phyloP scores from a whole-genome alignment of 2,888 invertebrate genomes.

The Odontocerum albicorne region DNA sequence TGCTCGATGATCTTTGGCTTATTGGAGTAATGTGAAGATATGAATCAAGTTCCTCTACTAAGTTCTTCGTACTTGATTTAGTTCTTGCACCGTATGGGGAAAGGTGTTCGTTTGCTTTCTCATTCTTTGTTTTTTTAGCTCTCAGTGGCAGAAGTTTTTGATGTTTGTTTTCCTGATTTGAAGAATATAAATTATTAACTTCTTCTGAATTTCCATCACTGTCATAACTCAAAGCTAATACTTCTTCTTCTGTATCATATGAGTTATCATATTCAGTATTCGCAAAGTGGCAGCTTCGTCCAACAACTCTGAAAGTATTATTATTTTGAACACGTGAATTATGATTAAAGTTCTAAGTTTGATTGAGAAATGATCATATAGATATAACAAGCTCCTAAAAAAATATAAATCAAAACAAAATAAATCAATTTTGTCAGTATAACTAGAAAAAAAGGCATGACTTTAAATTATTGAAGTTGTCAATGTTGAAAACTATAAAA shows the following conservation, averaged over 20 bases:
- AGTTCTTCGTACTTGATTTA: slow-evolving; percentile 19
- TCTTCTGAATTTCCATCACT: slow-evolving; percentile 16
- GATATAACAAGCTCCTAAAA: too few species aligned
- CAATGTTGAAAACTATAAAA: too few species aligned
- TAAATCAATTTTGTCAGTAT: too few species aligned
- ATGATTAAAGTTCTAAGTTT: too few species aligned
- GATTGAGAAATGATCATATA: too few species aligned
- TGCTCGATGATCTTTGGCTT: slow-evolving; percentile 48
- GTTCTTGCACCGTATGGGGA: slow-evolving; percentile 1
- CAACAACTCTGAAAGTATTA: slow-evolving; percentile 49
- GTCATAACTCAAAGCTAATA: slow-evolving; percentile 53
- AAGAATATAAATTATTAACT: background rate
- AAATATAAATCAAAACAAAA: too few species aligned
- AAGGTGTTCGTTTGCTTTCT: slow-evolving; percentile 6
- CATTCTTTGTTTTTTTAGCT: slow-evolving; percentile 7
- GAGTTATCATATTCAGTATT: slow-evolving; percentile 44
- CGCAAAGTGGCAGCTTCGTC: slow-evolving; percentile 47
- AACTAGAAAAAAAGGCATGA: too few species aligned
- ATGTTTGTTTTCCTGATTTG: slow-evolving; percentile 14
- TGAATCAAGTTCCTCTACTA: slow-evolving; percentile 47
- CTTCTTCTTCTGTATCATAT: slow-evolving; percentile 50
- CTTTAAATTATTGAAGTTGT: too few species aligned
- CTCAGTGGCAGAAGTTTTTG: slow-evolving; percentile 15
- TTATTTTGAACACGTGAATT: too few species aligned
- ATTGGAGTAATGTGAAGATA: slow-evolving; percentile 54